Evolutionary conservation across 2,113 vertebrate genomes (phyloP), one percentile per base, ranked within the genome.

Genomic region (Pipa parva): DNA sequence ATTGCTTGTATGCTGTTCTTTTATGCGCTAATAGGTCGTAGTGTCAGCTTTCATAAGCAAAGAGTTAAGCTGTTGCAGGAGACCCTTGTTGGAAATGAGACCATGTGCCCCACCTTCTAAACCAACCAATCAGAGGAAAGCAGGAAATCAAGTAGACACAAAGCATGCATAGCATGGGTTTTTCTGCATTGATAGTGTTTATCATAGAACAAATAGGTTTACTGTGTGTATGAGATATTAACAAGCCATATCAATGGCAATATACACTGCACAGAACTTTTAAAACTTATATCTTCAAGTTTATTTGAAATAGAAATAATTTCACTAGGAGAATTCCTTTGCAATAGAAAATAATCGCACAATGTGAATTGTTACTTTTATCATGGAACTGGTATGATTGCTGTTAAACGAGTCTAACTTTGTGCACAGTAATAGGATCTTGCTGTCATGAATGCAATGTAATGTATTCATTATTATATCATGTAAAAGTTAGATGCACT

Each of bases 141-240:
- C 65, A 54, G 65, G 65, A 69, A 69, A 69, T 69, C 57, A 57
- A 18, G 57, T 26, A 69, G 65, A 69, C 65, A 69, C 65, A 60
- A 54, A 60, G 57, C 57, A 52, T 60, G 65, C 65, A 69, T 59
- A 68, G 65, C 57, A 37, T 59, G 65, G 25, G 51, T 29, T 31
- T 50, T 37, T 59, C 65, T 50, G 24, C 15, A 39, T 37, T 60
- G 65, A 69, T 69, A 69, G 24, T 59, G 57, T 52, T 69, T 69
- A 69, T 69, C 57, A 39, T 22, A 29, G 57, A 54, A 49, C 46
- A 52, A 52, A 59, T 60, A 69, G 65, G 57, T 48, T 60, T 57
- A 60, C 24, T 22, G 65, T 68, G 65, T 60, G 42, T 42, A 31
- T 17, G 46, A 59, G 56, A 69, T 69, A 68, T 26, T 67, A 59